A percentile compares a stretch with the other conserved stretches of the same genome.
These are phyloP conservation scores for Drosophila gaucha DNA, from an alignment of 2,888 invertebrate species.

Conservation along the genomic window DNA sequence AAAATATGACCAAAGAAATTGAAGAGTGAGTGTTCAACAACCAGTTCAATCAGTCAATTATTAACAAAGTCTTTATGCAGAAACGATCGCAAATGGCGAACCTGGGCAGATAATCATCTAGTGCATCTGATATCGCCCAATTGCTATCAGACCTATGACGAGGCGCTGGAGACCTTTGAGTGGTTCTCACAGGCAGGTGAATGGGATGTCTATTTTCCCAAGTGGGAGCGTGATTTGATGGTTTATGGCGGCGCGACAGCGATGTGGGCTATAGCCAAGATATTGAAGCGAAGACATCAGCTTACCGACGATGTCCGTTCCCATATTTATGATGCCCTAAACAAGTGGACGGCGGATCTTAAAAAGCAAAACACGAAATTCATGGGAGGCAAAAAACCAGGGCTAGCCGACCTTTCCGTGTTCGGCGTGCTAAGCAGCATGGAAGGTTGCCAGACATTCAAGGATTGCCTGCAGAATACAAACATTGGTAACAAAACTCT, in stretches of 20 bases:
- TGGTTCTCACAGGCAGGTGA: constrained; percentile 97
- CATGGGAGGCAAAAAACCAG: constrained; percentile 94
- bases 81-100: constrained; percentile 96
- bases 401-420: constrained; percentile 96
- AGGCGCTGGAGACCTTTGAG: constrained; percentile 95
- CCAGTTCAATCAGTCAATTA: neutral
- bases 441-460: constrained; percentile 96
- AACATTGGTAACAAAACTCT: constrained; percentile 86
- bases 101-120: constrained; percentile 96
- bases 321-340: constrained; percentile 95
- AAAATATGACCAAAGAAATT: constrained; percentile 85
- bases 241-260: constrained; percentile 96
- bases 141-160: constrained; percentile 94
- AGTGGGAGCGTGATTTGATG: constrained; percentile 93
- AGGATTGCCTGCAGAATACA: constrained; percentile 91
- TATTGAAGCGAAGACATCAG: constrained; percentile 93
- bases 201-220: constrained; percentile 95
- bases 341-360: constrained; percentile 91
- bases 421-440: constrained; percentile 96
- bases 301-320: constrained; percentile 94
- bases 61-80: constrained; percentile 85
- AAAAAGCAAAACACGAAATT: constrained; percentile 90
- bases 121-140: constrained; percentile 98
- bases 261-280: constrained; percentile 96
- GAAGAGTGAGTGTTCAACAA: constrained; percentile 86